Conservation (phyloP, 2,888 invertebrate genomes). For the Pyralis farinalis region DNA sequence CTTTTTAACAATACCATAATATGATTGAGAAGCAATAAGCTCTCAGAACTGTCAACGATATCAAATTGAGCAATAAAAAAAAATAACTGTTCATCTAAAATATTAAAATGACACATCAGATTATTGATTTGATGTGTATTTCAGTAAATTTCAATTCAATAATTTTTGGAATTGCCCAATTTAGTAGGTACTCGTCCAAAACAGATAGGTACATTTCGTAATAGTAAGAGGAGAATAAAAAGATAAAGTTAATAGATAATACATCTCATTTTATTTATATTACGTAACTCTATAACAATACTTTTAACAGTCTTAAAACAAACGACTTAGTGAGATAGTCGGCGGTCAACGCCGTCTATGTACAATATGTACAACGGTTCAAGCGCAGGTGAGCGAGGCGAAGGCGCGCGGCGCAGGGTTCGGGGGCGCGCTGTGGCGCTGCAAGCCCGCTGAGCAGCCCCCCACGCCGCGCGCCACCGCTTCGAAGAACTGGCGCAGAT, state of each 20-base stretch:
- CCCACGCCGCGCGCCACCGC: constrained; percentile 74
- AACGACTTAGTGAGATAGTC: constrained; percentile 71
- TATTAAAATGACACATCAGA: too few relatives aligned
- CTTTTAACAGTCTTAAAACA: constrained; percentile 79
- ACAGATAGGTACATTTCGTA: too few relatives aligned
- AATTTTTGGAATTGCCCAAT: constrained; percentile 7
- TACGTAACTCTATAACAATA: constrained; percentile 76
- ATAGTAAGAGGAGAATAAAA: constrained; percentile 16
- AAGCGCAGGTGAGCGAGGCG: constrained; percentile 66
- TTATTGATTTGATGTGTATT: too few relatives aligned
- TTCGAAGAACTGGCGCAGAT: constrained; percentile 87
- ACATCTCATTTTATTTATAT: constrained; percentile 68
- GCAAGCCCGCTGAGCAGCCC: constrained; percentile 41
- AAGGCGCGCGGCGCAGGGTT: constrained; percentile 58
- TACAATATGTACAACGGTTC: constrained; percentile 55
- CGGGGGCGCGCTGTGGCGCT: constrained; percentile 58
- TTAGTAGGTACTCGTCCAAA: too few relatives aligned
- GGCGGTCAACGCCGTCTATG: constrained; percentile 66
- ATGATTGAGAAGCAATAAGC: neutral
- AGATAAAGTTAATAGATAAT: constrained; percentile 35
- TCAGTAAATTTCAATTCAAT: too few relatives aligned
- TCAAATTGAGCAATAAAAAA: too few relatives aligned
- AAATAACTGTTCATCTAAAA: too few relatives aligned
- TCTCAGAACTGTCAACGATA: neutral
- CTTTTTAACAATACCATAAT: too few relatives aligned